Conservation (phyloP, 2,888 invertebrate genomes). For the Ptilodon capucinus region DNA sequence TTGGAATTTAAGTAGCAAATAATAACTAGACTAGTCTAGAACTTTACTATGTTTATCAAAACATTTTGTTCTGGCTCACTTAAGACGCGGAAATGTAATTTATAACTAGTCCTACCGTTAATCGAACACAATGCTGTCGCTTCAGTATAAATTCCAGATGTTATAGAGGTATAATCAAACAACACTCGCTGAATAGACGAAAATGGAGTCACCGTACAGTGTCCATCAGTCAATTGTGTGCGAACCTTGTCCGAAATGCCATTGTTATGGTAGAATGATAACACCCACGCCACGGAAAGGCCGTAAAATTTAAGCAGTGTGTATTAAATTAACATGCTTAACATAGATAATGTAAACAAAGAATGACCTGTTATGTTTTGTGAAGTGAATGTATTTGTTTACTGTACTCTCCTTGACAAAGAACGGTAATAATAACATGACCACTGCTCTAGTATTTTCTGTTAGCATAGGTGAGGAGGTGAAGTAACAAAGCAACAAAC, state of each 20-base stretch:
- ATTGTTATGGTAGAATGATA: background rate
- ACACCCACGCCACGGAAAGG: conserved; percentile 2
- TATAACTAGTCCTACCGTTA: background rate
- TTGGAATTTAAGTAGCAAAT: too few species aligned
- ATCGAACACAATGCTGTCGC: background rate
- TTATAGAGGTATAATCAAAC: conserved; percentile 1
- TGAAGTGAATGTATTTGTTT: background rate
- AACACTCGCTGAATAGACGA: conserved; percentile 8
- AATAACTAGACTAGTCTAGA: too few species aligned
- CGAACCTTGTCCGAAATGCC: background rate
- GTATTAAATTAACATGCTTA: conserved; percentile 1
- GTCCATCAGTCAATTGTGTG: background rate
- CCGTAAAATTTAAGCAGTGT: background rate
- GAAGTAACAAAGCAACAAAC: too few species aligned
- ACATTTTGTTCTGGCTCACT: background rate
- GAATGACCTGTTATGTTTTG: background rate
- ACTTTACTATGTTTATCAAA: too few species aligned
- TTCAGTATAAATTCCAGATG: background rate
- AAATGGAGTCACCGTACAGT: conserved; percentile 3
- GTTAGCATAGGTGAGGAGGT: too few species aligned
- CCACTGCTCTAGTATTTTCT: too few species aligned
- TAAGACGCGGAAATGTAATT: background rate
- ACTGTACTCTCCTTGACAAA: too few species aligned
- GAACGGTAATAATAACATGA: too few species aligned
- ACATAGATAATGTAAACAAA: background rate